Conservation (phyloP, 2,797 vertebrate species). For the Arnoldichthys spilopterus region DNA sequence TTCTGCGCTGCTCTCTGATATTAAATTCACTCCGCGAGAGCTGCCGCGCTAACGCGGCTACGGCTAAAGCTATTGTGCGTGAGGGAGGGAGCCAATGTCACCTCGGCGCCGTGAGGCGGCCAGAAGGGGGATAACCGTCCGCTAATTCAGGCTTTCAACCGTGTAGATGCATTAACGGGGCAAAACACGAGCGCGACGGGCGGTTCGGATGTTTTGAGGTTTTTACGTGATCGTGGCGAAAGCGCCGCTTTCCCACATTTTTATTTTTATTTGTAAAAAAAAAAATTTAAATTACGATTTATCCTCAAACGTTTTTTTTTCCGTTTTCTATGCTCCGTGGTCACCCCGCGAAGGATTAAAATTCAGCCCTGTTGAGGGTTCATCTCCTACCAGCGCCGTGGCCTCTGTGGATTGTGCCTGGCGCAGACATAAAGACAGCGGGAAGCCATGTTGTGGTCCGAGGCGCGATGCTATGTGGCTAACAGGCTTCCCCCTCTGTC, state of each 20-base stretch:
- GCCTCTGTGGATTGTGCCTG: conserved; percentile 40
- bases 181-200: too few relatives aligned
- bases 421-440: conserved; percentile 58
- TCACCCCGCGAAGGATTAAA: neutral
- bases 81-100: neutral
- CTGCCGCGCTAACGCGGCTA: neutral
- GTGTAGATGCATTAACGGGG: too few relatives aligned
- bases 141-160: too few relatives aligned
- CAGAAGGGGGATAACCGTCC: too few relatives aligned
- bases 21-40: neutral
- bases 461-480: conserved; percentile 46
- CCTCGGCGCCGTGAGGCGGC: neutral
- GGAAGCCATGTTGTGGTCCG: conserved; percentile 56
- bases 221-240: too few relatives aligned
- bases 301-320: too few relatives aligned
- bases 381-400: conserved; percentile 56
- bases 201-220: too few relatives aligned
- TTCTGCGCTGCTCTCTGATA: too few relatives aligned
- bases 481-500: too few relatives aligned
- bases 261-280: too few relatives aligned
- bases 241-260: too few relatives aligned
- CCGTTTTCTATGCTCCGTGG: neutral
- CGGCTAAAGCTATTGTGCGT: neutral
- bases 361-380: conserved; percentile 17
- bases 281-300: too few relatives aligned